Evolutionary conservation across 53 echinoderm and acorn worm genomes (phyloP).

Genomic region (Mesocentrotus franciscanus): DNA sequence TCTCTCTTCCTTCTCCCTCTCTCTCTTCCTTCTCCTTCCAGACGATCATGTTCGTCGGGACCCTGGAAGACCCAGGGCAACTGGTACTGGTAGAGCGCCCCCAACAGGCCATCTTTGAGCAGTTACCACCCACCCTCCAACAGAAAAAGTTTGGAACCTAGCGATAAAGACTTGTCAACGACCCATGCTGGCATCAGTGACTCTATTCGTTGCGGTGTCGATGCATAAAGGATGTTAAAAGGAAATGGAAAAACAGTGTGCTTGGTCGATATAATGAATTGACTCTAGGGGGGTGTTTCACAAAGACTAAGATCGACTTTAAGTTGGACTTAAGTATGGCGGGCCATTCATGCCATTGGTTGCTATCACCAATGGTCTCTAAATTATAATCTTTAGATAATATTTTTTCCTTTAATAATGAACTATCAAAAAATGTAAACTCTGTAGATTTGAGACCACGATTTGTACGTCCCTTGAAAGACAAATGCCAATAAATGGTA

Average conservation of each 20-base stretch:
- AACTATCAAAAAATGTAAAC: too few relatives aligned
- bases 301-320: too few relatives aligned
- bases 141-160: conserved; percentile 90
- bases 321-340: too few relatives aligned
- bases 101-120: conserved; percentile 75
- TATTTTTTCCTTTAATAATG: too few relatives aligned
- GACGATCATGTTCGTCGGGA: conserved; percentile 55
- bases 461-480: too few relatives aligned
- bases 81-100: conserved; percentile 82
- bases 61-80: conserved; percentile 66
- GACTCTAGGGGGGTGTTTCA: too few relatives aligned
- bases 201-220: not conserved
- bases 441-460: too few relatives aligned
- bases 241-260: not conserved
- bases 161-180: not conserved
- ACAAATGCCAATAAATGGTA: too few relatives aligned
- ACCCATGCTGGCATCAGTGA: not conserved
- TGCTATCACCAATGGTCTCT: too few relatives aligned
- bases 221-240: not conserved
- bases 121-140: conserved; percentile 75
- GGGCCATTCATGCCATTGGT: too few relatives aligned
- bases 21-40: not conserved
- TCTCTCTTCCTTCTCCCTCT: not conserved
- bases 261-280: not conserved
- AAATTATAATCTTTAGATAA: too few relatives aligned